Conservation (phyloP, 2,888 invertebrate species). For the Drosophila anomalata region DNA sequence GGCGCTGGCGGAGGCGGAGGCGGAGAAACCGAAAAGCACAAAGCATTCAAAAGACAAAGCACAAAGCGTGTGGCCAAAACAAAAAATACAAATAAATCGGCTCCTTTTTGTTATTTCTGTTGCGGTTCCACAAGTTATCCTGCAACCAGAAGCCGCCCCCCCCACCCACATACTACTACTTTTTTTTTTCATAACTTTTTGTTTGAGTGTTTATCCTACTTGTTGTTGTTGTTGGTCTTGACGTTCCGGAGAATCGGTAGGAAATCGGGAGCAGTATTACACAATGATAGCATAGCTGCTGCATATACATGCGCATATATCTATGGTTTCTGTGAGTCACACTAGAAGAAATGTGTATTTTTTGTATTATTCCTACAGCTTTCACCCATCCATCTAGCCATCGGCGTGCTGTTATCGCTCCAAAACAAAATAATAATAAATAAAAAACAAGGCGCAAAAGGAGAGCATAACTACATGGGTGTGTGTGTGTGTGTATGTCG, state of each 20-base stretch:
- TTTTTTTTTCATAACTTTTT: conserved; percentile 31
- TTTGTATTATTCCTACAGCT: conserved; percentile 16
- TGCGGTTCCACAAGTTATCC: neutral
- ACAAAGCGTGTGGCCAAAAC: conserved; percentile 1
- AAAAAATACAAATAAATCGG: neutral
- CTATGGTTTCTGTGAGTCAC: conserved; percentile 4
- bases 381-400: conserved; percentile 17
- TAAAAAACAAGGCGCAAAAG: conserved; percentile 3
- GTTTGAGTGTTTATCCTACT: conserved; percentile 15
- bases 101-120: neutral
- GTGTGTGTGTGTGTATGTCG: neutral
- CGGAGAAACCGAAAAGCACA: neutral
- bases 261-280: conserved; percentile 18
- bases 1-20: neutral
- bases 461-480: neutral
- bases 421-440: conserved; percentile 4
- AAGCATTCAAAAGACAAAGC: conserved; percentile 7
- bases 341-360: conserved; percentile 5
- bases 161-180: neutral
- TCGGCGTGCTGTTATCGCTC: conserved; percentile 1
- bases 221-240: conserved; percentile 20
- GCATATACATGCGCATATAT: neutral
- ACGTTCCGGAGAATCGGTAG: conserved; percentile 34
- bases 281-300: conserved; percentile 6
- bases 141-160: neutral